A percentile compares a stretch with the other conserved stretches of the same genome.
Conservation (phyloP, 2,113 vertebrate genomes). For the Condylura cristata region DNA sequence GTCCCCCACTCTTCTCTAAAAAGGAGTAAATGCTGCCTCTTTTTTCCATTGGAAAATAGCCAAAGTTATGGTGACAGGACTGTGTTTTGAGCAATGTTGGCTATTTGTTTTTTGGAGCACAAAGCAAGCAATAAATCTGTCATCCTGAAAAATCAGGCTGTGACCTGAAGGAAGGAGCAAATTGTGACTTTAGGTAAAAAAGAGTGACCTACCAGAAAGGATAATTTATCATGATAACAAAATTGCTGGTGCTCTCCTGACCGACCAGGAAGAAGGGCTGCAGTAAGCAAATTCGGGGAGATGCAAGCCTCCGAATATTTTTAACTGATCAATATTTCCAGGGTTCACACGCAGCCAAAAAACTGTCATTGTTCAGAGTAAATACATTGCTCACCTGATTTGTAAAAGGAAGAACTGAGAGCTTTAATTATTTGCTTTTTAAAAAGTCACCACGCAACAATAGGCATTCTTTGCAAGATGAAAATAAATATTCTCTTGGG, state of each 20-base stretch:
- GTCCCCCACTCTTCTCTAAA: neutral
- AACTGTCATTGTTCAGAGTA: conserved; percentile 56
- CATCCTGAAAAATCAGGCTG: conserved; percentile 91
- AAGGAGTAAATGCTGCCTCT: conserved; percentile 69
- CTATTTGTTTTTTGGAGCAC: conserved; percentile 91
- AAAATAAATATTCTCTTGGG: neutral
- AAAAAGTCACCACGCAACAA: neutral
- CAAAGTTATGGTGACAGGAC: conserved; percentile 79
- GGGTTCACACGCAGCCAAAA: conserved; percentile 82
- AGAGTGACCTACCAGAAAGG: conserved; percentile 92
- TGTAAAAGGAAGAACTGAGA: conserved; percentile 22
- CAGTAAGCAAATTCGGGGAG: conserved; percentile 90
- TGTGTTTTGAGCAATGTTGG: conserved; percentile 88
- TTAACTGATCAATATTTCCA: conserved; percentile 87
- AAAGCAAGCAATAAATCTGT: conserved; percentile 95
- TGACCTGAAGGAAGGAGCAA: conserved; percentile 91
- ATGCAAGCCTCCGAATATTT: conserved; percentile 87
- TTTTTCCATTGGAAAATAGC: conserved; percentile 67
- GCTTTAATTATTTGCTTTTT: conserved; percentile 46
- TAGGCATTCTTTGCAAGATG: neutral
- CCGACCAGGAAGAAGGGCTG: conserved; percentile 91
- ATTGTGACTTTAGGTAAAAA: conserved; percentile 94
- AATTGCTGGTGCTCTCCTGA: conserved; percentile 89
- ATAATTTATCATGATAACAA: conserved; percentile 95
- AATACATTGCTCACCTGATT: conserved; percentile 45